Evolutionary conservation across 2,888 invertebrate species (phyloP), one percentile per base, ranked within the genome.

Genomic region (Heliconius charithonia): DNA sequence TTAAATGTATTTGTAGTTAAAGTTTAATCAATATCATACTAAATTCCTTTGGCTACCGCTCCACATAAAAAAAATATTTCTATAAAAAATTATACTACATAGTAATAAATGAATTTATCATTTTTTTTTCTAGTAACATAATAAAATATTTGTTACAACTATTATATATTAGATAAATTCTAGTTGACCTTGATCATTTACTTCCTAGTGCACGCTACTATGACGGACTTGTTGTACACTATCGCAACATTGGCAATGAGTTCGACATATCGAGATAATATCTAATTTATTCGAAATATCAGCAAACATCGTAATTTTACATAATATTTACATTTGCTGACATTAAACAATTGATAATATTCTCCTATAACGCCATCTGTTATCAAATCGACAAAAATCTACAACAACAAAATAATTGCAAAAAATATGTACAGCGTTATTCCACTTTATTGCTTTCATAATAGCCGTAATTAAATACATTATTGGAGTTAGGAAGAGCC

Each of bases 171-270:
- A 81, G 75, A 80, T 83, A 80, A 80, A 83, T 78, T 81, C 82
- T 77, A 80, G 83, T 79, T 77, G 79, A 79, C 83, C 93, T 93
- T 93, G 92, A 84, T 87, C 79, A 83, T 83, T 85, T 86, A 91
- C 92, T 93, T 93, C 93, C 93, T 93, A 88, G 85, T 92, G 89
- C 89, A 91, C 89, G 90, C 88, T 90, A 90, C 89, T 89, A 86
- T 85, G 83, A 87, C 87, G 91, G 90, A 92, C 92, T 93, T 92
- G 93, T 87, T 92, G 91, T 87, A 89, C 74, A 45, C 87, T 88
- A 85, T 88, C 88, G 87, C 87, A 87, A 87, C 88, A 89, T 88
- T 88, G 87, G 86, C 86, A 87, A 87, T 87, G 85, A 87, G 84
- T 85, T 85, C 83, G 81, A 85, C 85, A 85, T 86, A 85, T 86